Evolutionary conservation across 2,113 vertebrate genomes (phyloP).

Genomic region (Cathartes aura): DNA sequence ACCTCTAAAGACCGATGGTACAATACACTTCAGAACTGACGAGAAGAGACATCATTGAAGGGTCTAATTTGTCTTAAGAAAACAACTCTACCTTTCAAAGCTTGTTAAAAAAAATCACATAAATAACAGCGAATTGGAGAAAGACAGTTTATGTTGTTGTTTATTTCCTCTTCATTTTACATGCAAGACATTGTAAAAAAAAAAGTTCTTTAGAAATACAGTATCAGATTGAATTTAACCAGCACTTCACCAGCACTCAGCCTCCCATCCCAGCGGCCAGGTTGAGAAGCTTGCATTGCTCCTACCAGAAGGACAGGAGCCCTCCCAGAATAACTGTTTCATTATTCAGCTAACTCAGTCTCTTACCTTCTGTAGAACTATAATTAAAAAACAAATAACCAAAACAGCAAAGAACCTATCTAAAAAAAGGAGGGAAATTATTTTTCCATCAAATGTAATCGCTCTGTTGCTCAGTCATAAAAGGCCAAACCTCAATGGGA

Average conservation of each 20-base stretch:
- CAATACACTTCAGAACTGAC: neutral
- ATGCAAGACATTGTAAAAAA: neutral
- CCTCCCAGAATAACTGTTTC: neutral
- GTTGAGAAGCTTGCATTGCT: neutral
- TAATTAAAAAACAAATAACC: neutral
- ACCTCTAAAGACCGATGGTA: neutral
- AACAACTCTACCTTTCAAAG: conserved; percentile 27
- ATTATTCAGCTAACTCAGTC: neutral
- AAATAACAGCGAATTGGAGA: neutral
- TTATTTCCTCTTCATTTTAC: conserved; percentile 10
- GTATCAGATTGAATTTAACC: neutral
- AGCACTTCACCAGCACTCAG: neutral
- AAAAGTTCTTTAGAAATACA: neutral
- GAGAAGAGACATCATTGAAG: neutral
- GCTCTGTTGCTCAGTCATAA: neutral
- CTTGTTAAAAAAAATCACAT: neutral
- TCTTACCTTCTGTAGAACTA: neutral
- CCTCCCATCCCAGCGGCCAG: neutral
- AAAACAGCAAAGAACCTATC: neutral
- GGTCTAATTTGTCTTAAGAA: conserved; percentile 16
- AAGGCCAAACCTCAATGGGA: neutral
- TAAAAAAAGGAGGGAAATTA: neutral
- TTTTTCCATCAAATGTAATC: neutral
- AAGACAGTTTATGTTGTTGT: neutral
- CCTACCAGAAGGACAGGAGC: neutral